These are phyloP conservation scores for Tympanoctomys barrerae DNA, from an alignment of 2,797 vertebrate species.

Conservation along the genomic window DNA sequence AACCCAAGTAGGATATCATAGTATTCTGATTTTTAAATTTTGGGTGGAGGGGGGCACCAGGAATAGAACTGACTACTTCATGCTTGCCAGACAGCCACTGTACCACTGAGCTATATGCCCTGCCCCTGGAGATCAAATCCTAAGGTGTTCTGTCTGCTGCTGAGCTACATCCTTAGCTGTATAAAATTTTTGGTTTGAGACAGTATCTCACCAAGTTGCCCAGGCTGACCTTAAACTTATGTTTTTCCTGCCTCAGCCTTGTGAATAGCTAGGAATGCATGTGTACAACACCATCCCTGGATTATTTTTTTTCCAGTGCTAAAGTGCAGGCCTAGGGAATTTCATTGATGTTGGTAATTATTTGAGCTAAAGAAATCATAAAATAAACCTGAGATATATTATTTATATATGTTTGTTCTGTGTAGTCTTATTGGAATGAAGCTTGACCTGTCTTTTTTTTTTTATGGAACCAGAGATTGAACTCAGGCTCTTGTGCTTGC, in stretches of 20 bases:
- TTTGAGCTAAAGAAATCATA: constrained; percentile 31
- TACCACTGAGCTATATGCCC: too few species aligned
- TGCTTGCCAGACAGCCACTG: too few species aligned
- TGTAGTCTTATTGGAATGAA: constrained; percentile 30
- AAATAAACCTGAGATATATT: background rate
- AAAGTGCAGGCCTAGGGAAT: background rate
- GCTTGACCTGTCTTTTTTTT: background rate
- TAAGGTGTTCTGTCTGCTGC: background rate
- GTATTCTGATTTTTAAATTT: constrained; percentile 1
- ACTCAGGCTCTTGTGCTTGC: too few species aligned
- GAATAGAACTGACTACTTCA: too few species aligned
- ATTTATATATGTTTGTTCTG: constrained; percentile 14
- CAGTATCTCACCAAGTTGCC: background rate
- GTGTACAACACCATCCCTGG: background rate
- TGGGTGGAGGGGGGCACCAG: too few species aligned
- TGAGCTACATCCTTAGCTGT: background rate
- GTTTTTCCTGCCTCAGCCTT: background rate
- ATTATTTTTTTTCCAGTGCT: background rate
- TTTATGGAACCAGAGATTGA: too few species aligned
- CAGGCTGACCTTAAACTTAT: background rate
- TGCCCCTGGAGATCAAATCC: background rate
- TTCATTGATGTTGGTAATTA: constrained; percentile 49
- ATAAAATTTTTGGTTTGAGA: background rate
- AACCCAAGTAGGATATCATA: constrained; percentile 21
- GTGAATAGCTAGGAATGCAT: background rate